phyloP scores from a whole-genome alignment of 2,888 invertebrate genomes.

The Spodoptera picta region DNA sequence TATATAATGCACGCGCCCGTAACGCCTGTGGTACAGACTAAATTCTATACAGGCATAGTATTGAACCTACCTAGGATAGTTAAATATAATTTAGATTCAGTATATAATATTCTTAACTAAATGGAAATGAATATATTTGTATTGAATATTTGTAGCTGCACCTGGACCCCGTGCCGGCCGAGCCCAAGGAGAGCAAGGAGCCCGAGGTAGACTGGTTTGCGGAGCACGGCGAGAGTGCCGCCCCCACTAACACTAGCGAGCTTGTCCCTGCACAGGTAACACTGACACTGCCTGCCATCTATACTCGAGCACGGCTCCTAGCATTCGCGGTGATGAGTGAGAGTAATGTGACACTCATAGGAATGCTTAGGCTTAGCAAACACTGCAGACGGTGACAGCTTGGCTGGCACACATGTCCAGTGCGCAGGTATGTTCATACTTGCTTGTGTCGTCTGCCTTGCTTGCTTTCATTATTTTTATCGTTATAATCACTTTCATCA shows the following conservation, averaged over 20 bases:
- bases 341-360: slow-evolving; percentile 32
- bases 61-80: no score
- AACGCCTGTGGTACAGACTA: no score
- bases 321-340: neutral
- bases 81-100: no score
- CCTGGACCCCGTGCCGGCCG: slow-evolving; percentile 90
- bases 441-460: slow-evolving; percentile 37
- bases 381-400: no score
- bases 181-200: slow-evolving; percentile 91
- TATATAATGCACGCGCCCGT: no score
- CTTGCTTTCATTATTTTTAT: slow-evolving; percentile 19
- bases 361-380: neutral
- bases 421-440: slow-evolving; percentile 41
- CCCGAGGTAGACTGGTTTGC: slow-evolving; percentile 97
- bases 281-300: slow-evolving; percentile 49
- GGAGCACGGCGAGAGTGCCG: slow-evolving; percentile 86
- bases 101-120: no score
- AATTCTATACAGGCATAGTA: no score
- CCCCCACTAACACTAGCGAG: slow-evolving; percentile 81
- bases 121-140: no score
- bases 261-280: slow-evolving; percentile 86
- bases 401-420: neutral
- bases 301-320: neutral
- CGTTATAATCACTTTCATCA: no score
- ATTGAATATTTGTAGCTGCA: slow-evolving; percentile 88